A percentile compares a stretch with the other conserved stretches of the same genome.
phyloP scores from a whole-genome alignment of 2,888 invertebrate genomes.

The Hypolimnas misippus region DNA sequence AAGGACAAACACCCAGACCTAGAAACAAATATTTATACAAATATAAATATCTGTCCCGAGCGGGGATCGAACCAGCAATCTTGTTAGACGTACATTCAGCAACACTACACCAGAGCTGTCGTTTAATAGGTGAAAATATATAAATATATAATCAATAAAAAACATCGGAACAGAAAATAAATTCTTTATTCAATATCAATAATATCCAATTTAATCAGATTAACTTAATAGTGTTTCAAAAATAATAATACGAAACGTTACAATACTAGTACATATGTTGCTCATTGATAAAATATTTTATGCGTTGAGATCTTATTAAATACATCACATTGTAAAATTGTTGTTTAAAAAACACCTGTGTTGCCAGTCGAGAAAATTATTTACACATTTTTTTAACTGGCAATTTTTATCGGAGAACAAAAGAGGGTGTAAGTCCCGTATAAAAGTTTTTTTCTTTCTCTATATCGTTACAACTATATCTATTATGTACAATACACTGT shows the following conservation, averaged over 20 bases:
- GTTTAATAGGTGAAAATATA: too few species aligned
- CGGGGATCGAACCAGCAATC: too few species aligned
- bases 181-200: slow-evolving; percentile 80
- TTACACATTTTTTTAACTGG: slow-evolving; percentile 39
- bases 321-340: slow-evolving; percentile 72
- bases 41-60: too few species aligned
- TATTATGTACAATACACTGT: slow-evolving; percentile 79
- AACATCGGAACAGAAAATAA: slow-evolving; percentile 76
- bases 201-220: slow-evolving; percentile 81
- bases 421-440: slow-evolving; percentile 61
- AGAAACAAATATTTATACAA: too few species aligned
- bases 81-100: too few species aligned
- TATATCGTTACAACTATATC: slow-evolving; percentile 59
- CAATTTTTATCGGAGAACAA: slow-evolving; percentile 42
- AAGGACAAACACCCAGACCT: too few species aligned
- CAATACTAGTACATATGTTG: slow-evolving; percentile 45
- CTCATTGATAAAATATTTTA: slow-evolving; percentile 19
- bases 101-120: too few species aligned
- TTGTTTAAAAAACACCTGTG: slow-evolving; percentile 60
- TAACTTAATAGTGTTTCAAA: slow-evolving; percentile 61
- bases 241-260: slow-evolving; percentile 48
- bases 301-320: slow-evolving; percentile 75
- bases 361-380: slow-evolving; percentile 54
- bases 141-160: slow-evolving; percentile 55
- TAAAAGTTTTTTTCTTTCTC: slow-evolving; percentile 53